Conservation (phyloP, 2,888 invertebrate genomes). For the Synergus gifuensis region DNA sequence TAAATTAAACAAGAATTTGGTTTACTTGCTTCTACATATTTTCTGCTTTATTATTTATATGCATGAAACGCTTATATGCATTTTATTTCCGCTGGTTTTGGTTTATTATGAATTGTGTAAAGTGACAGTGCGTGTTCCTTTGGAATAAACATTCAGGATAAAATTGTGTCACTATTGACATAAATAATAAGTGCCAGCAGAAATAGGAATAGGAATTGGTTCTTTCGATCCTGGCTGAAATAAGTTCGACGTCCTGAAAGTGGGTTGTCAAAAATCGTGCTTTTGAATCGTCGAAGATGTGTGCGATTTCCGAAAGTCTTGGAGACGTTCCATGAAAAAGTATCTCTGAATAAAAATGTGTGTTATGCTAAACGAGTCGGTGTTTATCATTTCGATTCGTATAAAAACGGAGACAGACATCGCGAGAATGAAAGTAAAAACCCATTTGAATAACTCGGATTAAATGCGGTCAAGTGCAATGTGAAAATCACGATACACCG, state of each 20-base stretch:
- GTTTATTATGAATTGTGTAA: background rate
- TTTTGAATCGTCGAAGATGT: background rate
- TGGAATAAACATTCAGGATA: background rate
- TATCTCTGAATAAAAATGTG: slow-evolving; percentile 21
- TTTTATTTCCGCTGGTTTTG: background rate
- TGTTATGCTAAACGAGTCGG: slow-evolving; percentile 2
- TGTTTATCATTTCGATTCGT: background rate
- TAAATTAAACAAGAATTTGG: no score
- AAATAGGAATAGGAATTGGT: background rate
- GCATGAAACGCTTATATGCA: no score
- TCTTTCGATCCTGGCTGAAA: background rate
- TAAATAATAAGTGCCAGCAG: background rate
- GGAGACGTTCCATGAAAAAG: background rate
- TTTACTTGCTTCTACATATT: background rate
- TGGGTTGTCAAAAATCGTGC: slow-evolving; percentile 10
- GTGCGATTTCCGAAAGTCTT: slow-evolving; percentile 15
- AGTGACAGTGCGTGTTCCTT: background rate
- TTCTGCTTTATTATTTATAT: background rate
- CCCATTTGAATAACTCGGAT: slow-evolving; percentile 33
- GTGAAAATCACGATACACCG: slow-evolving; percentile 19
- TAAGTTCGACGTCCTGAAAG: slow-evolving; percentile 13
- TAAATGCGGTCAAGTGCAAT: slow-evolving; percentile 36
- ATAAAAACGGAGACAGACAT: background rate
- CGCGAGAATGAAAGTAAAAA: slow-evolving; percentile 8
- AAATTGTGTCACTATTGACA: background rate